Evolutionary conservation across 2,113 vertebrate genomes (phyloP).

Genomic region (Periophthalmodon schlosseri): DNA sequence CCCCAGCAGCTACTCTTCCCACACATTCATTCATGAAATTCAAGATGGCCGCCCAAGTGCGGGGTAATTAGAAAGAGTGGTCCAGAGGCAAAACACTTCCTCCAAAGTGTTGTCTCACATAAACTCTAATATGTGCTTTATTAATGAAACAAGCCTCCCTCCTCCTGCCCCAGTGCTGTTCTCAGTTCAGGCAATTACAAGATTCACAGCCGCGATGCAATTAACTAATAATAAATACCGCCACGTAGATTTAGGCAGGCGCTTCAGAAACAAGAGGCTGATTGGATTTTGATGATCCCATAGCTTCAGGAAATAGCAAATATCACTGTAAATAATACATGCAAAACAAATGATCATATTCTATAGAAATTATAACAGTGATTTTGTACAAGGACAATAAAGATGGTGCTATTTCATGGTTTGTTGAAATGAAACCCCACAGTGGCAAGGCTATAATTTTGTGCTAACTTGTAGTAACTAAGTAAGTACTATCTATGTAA

Average conservation of each 20-base stretch:
- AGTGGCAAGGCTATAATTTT: not conserved
- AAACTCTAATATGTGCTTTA: conserved; percentile 8
- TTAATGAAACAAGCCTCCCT: conserved; percentile 1
- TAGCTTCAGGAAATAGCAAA: not conserved
- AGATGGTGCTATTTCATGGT: too few species aligned
- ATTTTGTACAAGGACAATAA: not conserved
- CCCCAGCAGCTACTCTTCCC: not conserved
- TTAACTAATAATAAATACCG: conserved; percentile 4
- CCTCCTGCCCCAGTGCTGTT: not conserved
- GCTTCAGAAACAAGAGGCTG: not conserved
- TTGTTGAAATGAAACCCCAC: too few species aligned
- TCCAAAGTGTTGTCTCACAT: conserved; percentile 1
- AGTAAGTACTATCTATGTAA: too few species aligned
- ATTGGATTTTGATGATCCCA: not conserved
- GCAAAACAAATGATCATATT: not conserved
- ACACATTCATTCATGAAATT: conserved; percentile 2
- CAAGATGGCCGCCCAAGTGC: not conserved
- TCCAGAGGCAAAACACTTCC: not conserved
- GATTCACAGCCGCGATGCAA: not conserved
- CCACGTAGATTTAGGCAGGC: not conserved
- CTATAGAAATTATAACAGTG: not conserved
- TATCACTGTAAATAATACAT: not conserved
- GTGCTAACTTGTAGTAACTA: not conserved
- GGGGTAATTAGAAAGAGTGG: not conserved
- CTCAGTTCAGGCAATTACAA: not conserved